Conservation (phyloP, 2,888 invertebrate genomes). For the Azorinus chamasolen region DNA sequence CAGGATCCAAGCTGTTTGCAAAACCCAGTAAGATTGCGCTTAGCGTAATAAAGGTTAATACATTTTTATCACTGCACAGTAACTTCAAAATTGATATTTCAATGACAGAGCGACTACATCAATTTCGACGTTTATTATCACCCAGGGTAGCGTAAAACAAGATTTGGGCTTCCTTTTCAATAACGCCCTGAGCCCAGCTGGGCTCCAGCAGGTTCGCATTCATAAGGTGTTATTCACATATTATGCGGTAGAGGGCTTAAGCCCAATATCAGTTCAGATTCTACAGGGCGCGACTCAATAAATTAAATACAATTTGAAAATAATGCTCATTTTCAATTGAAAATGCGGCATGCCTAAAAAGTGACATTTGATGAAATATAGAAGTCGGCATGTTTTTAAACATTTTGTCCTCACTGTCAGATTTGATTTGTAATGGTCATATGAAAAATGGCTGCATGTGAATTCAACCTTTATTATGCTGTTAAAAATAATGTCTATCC, state of each 20-base stretch:
- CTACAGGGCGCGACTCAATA: slow-evolving; percentile 31
- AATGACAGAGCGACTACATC: slow-evolving; percentile 31
- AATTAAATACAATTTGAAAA: slow-evolving; percentile 41
- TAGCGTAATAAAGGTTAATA: no score
- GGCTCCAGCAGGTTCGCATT: slow-evolving; percentile 15
- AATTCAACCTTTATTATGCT: no score
- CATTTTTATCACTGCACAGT: slow-evolving; percentile 28
- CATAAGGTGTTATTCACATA: slow-evolving; percentile 28
- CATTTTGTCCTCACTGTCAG: no score
- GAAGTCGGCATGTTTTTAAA: slow-evolving; percentile 2
- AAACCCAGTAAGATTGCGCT: no score
- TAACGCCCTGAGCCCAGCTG: slow-evolving; percentile 27
- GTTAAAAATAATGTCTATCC: no score
- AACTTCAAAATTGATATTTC: slow-evolving; percentile 44
- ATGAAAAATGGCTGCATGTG: no score
- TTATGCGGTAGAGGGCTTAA: slow-evolving; percentile 54
- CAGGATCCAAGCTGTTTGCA: no score
- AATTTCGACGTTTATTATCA: slow-evolving; percentile 29
- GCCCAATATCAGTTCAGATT: slow-evolving; percentile 44
- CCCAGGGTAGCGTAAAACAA: slow-evolving; percentile 48
- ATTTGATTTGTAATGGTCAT: no score
- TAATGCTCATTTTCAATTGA: no score
- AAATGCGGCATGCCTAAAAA: no score
- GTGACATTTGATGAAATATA: slow-evolving; percentile 24
- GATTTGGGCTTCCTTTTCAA: slow-evolving; percentile 40